Evolutionary conservation across 2,113 vertebrate genomes (phyloP).

Genomic region (Hemibagrus wyckioides): DNA sequence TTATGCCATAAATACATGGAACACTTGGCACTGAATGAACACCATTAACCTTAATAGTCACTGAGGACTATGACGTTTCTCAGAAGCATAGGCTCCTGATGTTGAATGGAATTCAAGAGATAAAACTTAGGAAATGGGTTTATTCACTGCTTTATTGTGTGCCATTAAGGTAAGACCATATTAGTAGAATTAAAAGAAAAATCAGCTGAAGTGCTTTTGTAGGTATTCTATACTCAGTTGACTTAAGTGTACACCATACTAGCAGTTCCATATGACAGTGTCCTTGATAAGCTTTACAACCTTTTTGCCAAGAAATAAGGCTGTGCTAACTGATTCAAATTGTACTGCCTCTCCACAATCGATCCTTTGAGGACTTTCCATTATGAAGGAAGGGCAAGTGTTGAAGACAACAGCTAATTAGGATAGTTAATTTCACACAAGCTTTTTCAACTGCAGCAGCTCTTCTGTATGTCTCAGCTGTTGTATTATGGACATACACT

Average conservation of each 20-base stretch:
- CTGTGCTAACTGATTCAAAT: constrained; percentile 45
- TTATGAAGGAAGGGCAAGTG: constrained; percentile 62
- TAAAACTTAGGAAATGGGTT: constrained; percentile 35
- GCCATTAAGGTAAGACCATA: constrained; percentile 25
- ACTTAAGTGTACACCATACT: constrained; percentile 9
- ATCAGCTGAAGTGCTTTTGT: constrained; percentile 36
- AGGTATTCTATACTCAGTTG: constrained; percentile 7
- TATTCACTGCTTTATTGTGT: constrained; percentile 28
- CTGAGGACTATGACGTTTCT: constrained; percentile 30
- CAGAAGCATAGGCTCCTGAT: background rate
- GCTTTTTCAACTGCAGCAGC: constrained; percentile 30
- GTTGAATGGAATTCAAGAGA: constrained; percentile 9
- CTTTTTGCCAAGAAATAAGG: constrained; percentile 3
- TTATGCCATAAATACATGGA: constrained; percentile 20
- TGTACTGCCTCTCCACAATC: constrained; percentile 59
- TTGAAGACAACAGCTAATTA: constrained; percentile 71
- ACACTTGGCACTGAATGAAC: constrained; percentile 14
- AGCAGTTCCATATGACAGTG: constrained; percentile 8
- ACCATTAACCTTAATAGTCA: constrained; percentile 44
- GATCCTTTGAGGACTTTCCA: constrained; percentile 66
- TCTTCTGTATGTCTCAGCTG: constrained; percentile 35
- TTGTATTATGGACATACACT: constrained; percentile 9
- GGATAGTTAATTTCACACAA: constrained; percentile 62
- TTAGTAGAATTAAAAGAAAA: constrained; percentile 32
- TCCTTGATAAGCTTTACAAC: constrained; percentile 26